Evolutionary conservation across 2,113 vertebrate genomes (phyloP).

Genomic region (Nerophis ophidion): DNA sequence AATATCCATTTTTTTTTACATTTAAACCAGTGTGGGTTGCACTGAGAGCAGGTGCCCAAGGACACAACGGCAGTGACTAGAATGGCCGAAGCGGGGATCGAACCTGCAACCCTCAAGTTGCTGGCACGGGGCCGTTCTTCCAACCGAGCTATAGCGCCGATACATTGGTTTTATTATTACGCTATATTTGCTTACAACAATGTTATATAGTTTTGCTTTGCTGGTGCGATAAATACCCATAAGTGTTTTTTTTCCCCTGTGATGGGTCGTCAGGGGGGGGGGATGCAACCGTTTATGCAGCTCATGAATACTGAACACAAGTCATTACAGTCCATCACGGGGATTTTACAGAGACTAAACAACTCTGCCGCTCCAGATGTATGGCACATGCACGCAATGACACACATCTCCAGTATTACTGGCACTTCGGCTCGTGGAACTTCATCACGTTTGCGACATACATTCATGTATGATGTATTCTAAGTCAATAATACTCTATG

Average conservation of each 20-base stretch:
- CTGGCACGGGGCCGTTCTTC: no score
- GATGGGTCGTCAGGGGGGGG: not conserved
- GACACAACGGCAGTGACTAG: no score
- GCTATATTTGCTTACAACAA: not conserved
- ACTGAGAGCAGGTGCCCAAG: no score
- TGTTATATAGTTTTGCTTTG: not conserved
- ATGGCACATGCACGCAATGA: not conserved
- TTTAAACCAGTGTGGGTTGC: no score
- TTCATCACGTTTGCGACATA: not conserved
- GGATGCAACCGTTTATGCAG: not conserved
- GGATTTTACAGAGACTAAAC: not conserved
- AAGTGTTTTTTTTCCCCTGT: not conserved
- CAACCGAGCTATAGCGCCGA: no score
- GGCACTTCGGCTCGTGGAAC: not conserved
- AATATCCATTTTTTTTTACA: no score
- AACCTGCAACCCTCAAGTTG: no score
- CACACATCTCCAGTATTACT: not conserved
- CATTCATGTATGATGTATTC: no score
- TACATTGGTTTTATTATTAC: not conserved
- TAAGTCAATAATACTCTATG: no score
- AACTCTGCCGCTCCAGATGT: not conserved
- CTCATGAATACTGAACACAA: slow-evolving; percentile 3
- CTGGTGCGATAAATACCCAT: not conserved
- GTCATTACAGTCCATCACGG: not conserved
- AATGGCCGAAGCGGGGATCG: no score